Evolutionary conservation across 2,113 vertebrate genomes (phyloP).

Genomic region (Psettodes erumei): DNA sequence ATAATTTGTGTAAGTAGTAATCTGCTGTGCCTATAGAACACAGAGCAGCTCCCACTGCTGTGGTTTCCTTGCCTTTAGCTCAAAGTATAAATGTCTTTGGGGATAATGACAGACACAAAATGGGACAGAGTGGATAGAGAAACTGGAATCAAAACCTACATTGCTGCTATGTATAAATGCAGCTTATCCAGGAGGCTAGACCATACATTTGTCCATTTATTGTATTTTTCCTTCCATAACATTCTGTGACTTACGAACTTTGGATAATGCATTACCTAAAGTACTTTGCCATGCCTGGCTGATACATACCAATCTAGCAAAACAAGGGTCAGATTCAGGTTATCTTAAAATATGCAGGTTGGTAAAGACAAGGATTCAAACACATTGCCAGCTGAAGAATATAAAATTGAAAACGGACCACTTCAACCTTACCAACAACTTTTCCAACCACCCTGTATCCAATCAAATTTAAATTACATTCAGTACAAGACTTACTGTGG

Average conservation of each 20-base stretch:
- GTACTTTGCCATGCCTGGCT: background rate
- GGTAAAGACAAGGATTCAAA: background rate
- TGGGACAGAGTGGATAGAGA: slow-evolving; percentile 4
- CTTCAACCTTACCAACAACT: background rate
- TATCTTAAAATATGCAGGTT: slow-evolving; percentile 21
- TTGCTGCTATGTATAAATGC: background rate
- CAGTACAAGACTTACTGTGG: slow-evolving; percentile 87
- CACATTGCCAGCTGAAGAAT: background rate
- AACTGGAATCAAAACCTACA: slow-evolving; percentile 7
- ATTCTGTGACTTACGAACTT: background rate
- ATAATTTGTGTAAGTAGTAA: slow-evolving; percentile 16
- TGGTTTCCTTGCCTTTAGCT: slow-evolving; percentile 7
- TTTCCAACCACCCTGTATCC: background rate
- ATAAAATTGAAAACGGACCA: background rate
- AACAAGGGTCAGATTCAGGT: background rate
- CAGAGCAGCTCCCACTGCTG: slow-evolving; percentile 4
- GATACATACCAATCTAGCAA: background rate
- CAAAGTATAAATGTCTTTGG: slow-evolving; percentile 6
- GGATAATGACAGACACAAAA: slow-evolving; percentile 2
- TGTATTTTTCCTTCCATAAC: background rate
- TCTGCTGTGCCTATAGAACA: background rate
- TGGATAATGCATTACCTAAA: slow-evolving; percentile 6
- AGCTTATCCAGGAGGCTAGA: background rate
- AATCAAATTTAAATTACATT: slow-evolving; percentile 17
- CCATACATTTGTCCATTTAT: slow-evolving; percentile 5